phyloP scores from a whole-genome alignment of 2,113 vertebrate species.

The Reinhardtius hippoglossoides region DNA sequence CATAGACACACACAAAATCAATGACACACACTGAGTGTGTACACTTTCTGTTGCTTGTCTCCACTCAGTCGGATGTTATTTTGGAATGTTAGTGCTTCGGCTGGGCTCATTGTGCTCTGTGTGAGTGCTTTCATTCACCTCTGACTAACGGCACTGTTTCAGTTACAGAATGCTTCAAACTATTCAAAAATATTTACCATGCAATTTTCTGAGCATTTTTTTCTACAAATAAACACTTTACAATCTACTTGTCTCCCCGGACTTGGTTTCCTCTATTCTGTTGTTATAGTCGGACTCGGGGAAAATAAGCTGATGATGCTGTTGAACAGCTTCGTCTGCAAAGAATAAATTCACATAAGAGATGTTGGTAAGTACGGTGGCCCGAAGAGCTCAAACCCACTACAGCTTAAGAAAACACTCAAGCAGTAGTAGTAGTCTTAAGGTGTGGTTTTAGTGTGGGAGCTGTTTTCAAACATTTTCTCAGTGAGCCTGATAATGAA shows the following conservation, averaged over 20 bases:
- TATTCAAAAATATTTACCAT: slow-evolving; percentile 72
- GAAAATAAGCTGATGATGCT: not conserved
- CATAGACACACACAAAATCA: slow-evolving; percentile 26
- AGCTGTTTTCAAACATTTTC: too few relatives aligned
- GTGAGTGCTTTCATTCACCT: slow-evolving; percentile 67
- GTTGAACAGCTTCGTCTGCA: not conserved
- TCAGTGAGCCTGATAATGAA: too few relatives aligned
- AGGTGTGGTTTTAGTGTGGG: too few relatives aligned
- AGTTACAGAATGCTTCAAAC: slow-evolving; percentile 57
- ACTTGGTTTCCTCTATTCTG: not conserved
- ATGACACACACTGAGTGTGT: slow-evolving; percentile 28
- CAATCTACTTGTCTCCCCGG: slow-evolving; percentile 33
- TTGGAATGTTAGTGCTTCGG: slow-evolving; percentile 33
- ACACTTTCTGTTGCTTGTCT: slow-evolving; percentile 20
- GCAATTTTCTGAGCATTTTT: slow-evolving; percentile 69
- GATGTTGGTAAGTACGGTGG: not conserved
- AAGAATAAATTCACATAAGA: not conserved
- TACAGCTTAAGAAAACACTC: too few relatives aligned
- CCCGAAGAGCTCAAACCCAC: not conserved
- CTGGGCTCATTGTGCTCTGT: slow-evolving; percentile 57
- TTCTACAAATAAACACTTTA: slow-evolving; percentile 74
- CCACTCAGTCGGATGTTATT: slow-evolving; percentile 28
- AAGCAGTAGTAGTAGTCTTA: too few relatives aligned
- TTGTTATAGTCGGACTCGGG: not conserved
- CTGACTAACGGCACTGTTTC: slow-evolving; percentile 65